A percentile compares a stretch with the other conserved stretches of the same genome.
Evolutionary conservation across 2,113 vertebrate species (phyloP).

Genomic region (Cyprinus carpio): DNA sequence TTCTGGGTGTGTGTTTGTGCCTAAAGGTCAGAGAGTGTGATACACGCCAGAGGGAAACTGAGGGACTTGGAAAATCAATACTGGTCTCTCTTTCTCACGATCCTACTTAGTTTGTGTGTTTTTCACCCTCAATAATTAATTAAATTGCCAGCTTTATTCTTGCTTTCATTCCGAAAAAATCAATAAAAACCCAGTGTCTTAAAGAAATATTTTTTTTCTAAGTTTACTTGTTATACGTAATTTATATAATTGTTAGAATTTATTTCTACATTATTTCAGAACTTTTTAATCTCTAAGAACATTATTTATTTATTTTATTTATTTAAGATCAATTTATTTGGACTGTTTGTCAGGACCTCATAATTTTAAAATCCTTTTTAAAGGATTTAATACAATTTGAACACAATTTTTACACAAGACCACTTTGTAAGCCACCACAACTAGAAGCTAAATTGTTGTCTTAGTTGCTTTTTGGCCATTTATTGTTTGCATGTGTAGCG

Average conservation of each 20-base stretch:
- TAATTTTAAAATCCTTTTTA: background rate
- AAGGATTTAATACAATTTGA: too few relatives aligned
- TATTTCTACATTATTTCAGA: background rate
- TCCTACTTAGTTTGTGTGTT: conserved; percentile 25
- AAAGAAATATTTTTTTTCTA: background rate
- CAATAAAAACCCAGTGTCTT: background rate
- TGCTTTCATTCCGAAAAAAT: conserved; percentile 15
- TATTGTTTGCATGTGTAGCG: conserved; percentile 13
- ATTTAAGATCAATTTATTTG: background rate
- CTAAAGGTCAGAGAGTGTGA: conserved; percentile 16
- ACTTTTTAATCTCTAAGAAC: background rate
- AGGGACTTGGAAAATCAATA: conserved; percentile 52
- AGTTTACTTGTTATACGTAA: background rate
- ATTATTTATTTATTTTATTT: background rate
- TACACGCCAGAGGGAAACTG: conserved; percentile 43
- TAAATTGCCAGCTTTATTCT: conserved; percentile 12
- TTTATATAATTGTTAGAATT: background rate
- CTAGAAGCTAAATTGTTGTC: background rate
- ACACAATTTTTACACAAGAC: background rate
- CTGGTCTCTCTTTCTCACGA: conserved; percentile 13
- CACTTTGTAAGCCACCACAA: background rate
- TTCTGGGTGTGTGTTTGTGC: conserved; percentile 26
- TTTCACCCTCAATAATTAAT: conserved; percentile 3
- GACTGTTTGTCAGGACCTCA: background rate
- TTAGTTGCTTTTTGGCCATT: conserved; percentile 10